Conservation (phyloP, 2,113 vertebrate species). For the Polypterus bichir region DNA sequence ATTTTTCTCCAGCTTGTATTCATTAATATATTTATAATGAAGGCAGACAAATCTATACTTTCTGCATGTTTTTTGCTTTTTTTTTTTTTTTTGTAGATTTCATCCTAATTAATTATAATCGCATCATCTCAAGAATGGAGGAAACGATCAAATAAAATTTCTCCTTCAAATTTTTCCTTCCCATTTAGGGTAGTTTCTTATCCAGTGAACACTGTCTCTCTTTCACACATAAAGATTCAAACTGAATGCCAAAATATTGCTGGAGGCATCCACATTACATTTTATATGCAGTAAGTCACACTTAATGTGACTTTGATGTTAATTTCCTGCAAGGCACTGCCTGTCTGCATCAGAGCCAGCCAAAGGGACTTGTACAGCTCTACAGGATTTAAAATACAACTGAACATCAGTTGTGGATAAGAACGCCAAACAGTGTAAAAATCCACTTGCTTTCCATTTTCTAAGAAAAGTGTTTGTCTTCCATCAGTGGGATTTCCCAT, state of each 20-base stretch:
- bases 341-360: not conserved
- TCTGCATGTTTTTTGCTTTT: too few relatives aligned
- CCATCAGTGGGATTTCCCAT: conserved; percentile 7
- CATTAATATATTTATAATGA: too few relatives aligned
- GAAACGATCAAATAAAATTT: too few relatives aligned
- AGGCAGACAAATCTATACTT: too few relatives aligned
- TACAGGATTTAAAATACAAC: not conserved
- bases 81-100: too few relatives aligned
- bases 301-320: not conserved
- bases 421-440: not conserved
- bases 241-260: not conserved
- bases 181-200: too few relatives aligned
- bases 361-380: not conserved
- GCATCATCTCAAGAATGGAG: too few relatives aligned
- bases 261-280: not conserved
- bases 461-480: not conserved
- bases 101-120: too few relatives aligned
- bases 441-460: not conserved
- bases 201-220: not conserved
- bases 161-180: too few relatives aligned
- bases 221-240: not conserved
- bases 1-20: too few relatives aligned
- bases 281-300: not conserved
- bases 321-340: not conserved
- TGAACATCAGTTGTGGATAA: not conserved